Base-by-base conservation (phyloP, 2,888 invertebrate species). In the Aromia moschata region DNA sequence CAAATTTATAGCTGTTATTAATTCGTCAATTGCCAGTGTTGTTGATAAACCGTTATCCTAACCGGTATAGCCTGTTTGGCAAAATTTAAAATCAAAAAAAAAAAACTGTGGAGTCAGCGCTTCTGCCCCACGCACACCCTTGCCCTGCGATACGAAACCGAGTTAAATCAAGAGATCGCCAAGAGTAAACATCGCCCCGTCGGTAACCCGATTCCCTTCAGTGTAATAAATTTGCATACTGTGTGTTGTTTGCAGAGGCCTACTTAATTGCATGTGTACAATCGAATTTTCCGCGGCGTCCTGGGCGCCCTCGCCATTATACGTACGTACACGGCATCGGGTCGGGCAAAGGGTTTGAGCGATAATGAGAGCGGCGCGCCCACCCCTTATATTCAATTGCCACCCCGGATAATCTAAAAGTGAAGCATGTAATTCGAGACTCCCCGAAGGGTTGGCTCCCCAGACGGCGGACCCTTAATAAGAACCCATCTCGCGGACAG, bases 381-480 rank as follows among this genome's bases (percentile, higher is more conserved):
- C 47, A 61, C 64, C 67, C 65, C 60, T 53, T 60, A 60, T 47
- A 68, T 71, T 71, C 70, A 70, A 72, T 72, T 72, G 70, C 70
- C 72, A 67, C 69, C 70, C 72, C 68, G 56, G 69, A 71, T 72
- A 73, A 73, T 74, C 71, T 72, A 72, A 74, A 74, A 72, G 72
- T 70, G 69, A 67, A 70, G 72, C 70, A 65, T 71, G 73, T 73
- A 74, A 74, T 73, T 70, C 64, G 72, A 74, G 70, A 69, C 51
- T 64, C 62, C 64, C 65, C 56, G 67, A 70, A 70, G 70, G 68
- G 71, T 70, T 70, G 58, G 57, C 66, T 64, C 68, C 63, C 62
- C 60, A 66, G 68, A 65, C 70, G 62, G 54, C 58, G 65, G 66
- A 62, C 70, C 71, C 68, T 72, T 72, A 69, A 58, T 58, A 38